Evolutionary conservation across 2,888 invertebrate species (phyloP).

Genomic region (Rhagium mordax): DNA sequence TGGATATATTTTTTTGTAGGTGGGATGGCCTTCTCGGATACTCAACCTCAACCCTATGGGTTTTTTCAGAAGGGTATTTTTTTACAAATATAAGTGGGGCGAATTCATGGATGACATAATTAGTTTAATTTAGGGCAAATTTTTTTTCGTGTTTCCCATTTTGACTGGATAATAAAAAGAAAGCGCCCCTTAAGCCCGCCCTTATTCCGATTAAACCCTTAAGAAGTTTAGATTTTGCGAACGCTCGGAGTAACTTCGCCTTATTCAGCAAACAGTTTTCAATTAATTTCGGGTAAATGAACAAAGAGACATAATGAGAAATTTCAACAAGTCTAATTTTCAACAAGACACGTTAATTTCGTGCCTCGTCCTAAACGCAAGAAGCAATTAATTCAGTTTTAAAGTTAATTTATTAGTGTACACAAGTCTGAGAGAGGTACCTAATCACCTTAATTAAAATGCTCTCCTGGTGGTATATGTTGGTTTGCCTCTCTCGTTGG

Average conservation of each 20-base stretch:
- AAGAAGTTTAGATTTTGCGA: constrained; percentile 6
- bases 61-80: no score
- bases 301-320: constrained; percentile 63
- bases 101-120: no score
- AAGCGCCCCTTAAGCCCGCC: not conserved
- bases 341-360: constrained; percentile 64
- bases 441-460: constrained; percentile 72
- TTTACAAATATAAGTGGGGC: no score
- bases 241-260: constrained; percentile 6
- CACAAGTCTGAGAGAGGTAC: constrained; percentile 64
- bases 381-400: constrained; percentile 71
- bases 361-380: constrained; percentile 65
- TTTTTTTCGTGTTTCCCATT: no score
- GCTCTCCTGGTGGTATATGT: constrained; percentile 52
- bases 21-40: no score
- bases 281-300: constrained; percentile 14
- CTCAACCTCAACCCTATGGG: no score
- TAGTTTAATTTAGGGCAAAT: no score
- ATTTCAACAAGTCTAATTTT: constrained; percentile 66
- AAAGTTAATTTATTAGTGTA: constrained; percentile 70
- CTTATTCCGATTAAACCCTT: not conserved
- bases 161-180: no score
- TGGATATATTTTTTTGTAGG: no score
- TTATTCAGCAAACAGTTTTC: constrained; percentile 23
- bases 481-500: constrained; percentile 16